Evolutionary conservation across 2,888 invertebrate genomes (phyloP), one percentile per base, ranked within the genome.

Genomic region (Venustoraphidia nigricollis): DNA sequence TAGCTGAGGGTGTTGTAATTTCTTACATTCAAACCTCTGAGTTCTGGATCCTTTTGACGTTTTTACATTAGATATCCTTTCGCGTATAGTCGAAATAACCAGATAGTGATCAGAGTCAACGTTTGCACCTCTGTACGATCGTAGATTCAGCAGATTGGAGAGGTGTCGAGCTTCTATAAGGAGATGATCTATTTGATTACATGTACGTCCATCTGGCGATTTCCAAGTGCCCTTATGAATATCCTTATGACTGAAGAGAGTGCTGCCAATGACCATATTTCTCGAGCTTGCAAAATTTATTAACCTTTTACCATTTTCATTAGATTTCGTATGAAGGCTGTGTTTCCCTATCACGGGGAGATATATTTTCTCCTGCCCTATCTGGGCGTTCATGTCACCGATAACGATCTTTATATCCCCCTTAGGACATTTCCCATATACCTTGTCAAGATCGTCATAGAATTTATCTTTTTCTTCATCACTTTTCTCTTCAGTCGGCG

Each of bases 401-500:
- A 56, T 17, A 27, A 55, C 41, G 4, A 55, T 50, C 45, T 52
- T 51, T 9, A 53, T 40, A 35, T 56, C 52, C 36, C 46, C 44
- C 34, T 50, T 49, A 41, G 53, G 49, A 10, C 53, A 34, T 41
- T 46, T 40, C 11, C 50, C 47, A 8, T 39, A 48, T 27, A 42
- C 11, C 46, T 46, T 47, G 10, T 54, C 53, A 42, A 55, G 45
- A 14, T 50, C 36, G 17, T 52, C 50, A 43, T 56, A 55, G 17
- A 49, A 55, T 27, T 41, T 40, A 34, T 53, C 55, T 48, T 54
- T 55, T 14, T 42, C 45, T 36, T 54, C 53, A 14, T 51, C 45
- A n/a, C 52, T 49, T 42, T 50, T 51, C 34, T 54, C 54, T 38
- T 56, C 55, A 11, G 53, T 53, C 13, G 55, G 55, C 11, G 55